Percentiles rank a stretch among this genome's conserved stretches.
Evolutionary conservation across 2,797 vertebrate species (phyloP).

Genomic region (Moxostoma hubbsi): DNA sequence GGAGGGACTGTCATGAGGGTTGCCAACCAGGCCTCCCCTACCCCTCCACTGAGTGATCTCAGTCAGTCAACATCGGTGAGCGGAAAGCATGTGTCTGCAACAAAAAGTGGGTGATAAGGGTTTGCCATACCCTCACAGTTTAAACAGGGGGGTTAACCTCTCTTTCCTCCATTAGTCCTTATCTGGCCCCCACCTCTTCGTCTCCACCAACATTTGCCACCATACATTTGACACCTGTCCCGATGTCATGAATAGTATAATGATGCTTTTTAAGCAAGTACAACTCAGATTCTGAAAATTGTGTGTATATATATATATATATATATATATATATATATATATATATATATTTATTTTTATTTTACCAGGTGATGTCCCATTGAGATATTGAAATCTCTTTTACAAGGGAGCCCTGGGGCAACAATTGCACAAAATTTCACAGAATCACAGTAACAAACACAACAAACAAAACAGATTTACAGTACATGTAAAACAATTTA

Average conservation of each 20-base stretch:
- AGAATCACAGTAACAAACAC: no score
- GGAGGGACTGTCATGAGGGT: conserved; percentile 45
- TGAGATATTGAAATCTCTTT: no score
- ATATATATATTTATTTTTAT: no score
- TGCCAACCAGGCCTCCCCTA: conserved; percentile 26
- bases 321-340: no score
- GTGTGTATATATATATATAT: no score
- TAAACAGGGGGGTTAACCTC: conserved; percentile 91
- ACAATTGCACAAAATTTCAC: no score
- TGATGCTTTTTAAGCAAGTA: conserved; percentile 78
- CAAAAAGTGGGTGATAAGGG: conserved; percentile 87
- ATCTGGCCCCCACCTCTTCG: conserved; percentile 62
- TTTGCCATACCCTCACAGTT: conserved; percentile 86
- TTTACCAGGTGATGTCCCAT: no score
- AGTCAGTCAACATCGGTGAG: conserved; percentile 71
- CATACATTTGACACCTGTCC: conserved; percentile 78
- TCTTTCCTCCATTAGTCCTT: conserved; percentile 60
- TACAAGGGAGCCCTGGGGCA: no score
- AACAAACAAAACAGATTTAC: no score
- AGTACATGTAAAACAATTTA: no score
- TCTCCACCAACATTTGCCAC: conserved; percentile 72
- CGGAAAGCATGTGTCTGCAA: conserved; percentile 76
- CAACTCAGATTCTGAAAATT: conserved; percentile 1
- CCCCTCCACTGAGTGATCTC: conserved; percentile 70
- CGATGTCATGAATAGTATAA: conserved; percentile 79